Evolutionary conservation across 1,140 invertebrate species (phyloP), one percentile per base, ranked within the genome.

Genomic region (Popillia japonica): DNA sequence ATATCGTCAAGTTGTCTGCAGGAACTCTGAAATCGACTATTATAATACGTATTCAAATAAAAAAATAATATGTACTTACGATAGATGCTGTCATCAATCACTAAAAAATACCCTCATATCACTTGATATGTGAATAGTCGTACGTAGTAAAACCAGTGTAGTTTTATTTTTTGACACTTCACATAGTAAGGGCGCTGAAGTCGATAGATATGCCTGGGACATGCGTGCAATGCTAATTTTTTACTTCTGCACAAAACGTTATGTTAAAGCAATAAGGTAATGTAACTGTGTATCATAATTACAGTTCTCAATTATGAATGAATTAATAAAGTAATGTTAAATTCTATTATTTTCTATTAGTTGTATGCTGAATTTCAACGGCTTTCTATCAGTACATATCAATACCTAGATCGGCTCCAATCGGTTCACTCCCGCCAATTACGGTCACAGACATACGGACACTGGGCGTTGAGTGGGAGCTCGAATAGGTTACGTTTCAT

Each of bases 171-270:
- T 68, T 0, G 17, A 3, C 61, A 68, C 61, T 27, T 34, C 61
- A 34, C 9, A 68, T 68, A 68, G 61, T 68, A 23, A 23, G 61
- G 61, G 61, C 61, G 61, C 61, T 68, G 61, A 34, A 10, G 23
- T 68, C 61, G 14, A 27, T 68, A 68, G 20, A 68, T 8, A 68
- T 22, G 22, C 61, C n/a, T 48, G 61, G 61, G 3, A 17, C 22
- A 68, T 14, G 8, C 44, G 10, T 17, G 10, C 6, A 17, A 48
- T 48, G n/a, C 10, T 2, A 14, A 48, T 2, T 3, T 34, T 34
- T 34, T 34, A 34, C 4, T 2, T 34, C 27, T 34, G 4, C 2
- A 34, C 27, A 34, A 34, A 34, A 34, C 27, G 4, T 4, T 34
- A 34, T 34, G 1, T 34, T 34, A 34, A 34, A 34, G 27, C 14